phyloP scores from a whole-genome alignment of 53 echinoderm and acorn worm genomes.

The Patiria pectinifera region DNA sequence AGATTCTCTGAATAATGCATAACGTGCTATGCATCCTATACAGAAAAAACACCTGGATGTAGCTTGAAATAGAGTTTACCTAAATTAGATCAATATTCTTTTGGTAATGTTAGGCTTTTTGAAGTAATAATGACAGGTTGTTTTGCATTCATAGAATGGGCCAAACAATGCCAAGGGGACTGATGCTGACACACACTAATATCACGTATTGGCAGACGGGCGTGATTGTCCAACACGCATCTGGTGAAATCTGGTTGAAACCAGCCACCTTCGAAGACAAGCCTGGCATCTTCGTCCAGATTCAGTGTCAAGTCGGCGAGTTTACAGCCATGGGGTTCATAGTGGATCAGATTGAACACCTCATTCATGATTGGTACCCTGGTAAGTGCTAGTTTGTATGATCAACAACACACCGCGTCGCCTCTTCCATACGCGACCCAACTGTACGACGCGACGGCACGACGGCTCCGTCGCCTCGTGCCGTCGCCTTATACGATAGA shows the following conservation, averaged over 20 bases:
- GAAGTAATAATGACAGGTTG: too few relatives aligned
- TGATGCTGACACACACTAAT: conserved; percentile 49
- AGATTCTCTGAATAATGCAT: too few relatives aligned
- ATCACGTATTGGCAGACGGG: conserved; percentile 83
- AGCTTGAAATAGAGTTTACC: too few relatives aligned
- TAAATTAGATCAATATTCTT: too few relatives aligned
- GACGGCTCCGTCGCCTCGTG: too few relatives aligned
- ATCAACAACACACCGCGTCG: too few relatives aligned
- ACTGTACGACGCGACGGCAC: too few relatives aligned
- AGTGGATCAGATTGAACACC: conserved; percentile 81
- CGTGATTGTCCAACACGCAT: conserved; percentile 69
- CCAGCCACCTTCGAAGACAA: conserved; percentile 64
- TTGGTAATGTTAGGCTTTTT: too few relatives aligned
- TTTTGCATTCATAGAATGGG: not conserved
- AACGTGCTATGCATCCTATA: too few relatives aligned
- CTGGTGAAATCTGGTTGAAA: conserved; percentile 72
- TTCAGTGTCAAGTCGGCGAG: conserved; percentile 64
- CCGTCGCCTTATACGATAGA: too few relatives aligned
- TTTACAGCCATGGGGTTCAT: conserved; percentile 83
- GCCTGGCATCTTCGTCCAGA: conserved; percentile 71
- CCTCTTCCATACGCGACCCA: too few relatives aligned
- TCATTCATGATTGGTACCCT: conserved; percentile 90
- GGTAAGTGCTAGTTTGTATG: conserved; percentile 50
- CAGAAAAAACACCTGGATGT: too few relatives aligned
- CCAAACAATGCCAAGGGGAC: conserved; percentile 21